Evolutionary conservation across 1,140 invertebrate species (phyloP).

Genomic region (Cardiocondyla obscurior): DNA sequence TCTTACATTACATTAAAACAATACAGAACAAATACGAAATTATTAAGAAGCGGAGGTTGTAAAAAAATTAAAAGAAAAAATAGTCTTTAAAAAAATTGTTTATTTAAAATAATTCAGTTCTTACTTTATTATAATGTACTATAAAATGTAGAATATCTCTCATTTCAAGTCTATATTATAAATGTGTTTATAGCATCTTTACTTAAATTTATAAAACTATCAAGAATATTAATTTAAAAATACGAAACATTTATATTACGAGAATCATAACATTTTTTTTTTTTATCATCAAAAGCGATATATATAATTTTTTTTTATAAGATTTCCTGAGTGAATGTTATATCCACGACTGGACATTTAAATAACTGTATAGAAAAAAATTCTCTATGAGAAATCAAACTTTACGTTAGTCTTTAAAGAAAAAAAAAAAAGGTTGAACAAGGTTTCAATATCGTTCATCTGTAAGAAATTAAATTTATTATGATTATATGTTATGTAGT

Average conservation of each 20-base stretch:
- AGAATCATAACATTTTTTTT: neutral
- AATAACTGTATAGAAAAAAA: neutral
- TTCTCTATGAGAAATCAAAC: neutral
- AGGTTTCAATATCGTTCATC: neutral
- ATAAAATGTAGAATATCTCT: neutral
- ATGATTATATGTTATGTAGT: neutral
- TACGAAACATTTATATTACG: neutral
- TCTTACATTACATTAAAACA: neutral
- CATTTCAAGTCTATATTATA: conserved; percentile 6
- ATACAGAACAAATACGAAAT: neutral
- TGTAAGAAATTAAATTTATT: neutral
- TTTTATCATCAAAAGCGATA: neutral
- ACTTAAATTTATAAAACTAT: neutral
- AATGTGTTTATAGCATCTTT: neutral
- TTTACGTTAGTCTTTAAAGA: neutral
- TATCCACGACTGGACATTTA: neutral
- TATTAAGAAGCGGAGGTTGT: neutral
- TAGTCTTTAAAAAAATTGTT: neutral
- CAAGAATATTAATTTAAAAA: neutral
- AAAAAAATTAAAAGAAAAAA: neutral
- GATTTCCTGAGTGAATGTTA: neutral
- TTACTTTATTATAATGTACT: neutral
- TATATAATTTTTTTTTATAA: neutral
- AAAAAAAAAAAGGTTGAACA: neutral
- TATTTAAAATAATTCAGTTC: neutral